phyloP scores from a whole-genome alignment of 2,888 invertebrate species.

The Coelinius sp. region DNA sequence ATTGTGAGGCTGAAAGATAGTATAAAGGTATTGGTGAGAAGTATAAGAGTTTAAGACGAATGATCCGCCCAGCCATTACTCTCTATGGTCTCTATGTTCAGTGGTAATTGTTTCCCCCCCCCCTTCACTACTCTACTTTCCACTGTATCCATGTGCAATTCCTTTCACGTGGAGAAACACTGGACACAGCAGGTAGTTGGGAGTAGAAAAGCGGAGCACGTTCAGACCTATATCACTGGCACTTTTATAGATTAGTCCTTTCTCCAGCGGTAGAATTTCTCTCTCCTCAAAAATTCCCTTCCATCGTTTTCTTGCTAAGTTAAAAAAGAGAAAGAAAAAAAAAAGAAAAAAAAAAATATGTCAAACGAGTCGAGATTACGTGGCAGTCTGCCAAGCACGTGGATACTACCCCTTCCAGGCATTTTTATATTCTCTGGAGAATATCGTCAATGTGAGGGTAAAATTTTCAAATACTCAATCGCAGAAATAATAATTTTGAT shows the following conservation, averaged over 20 bases:
- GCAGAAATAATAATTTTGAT: not conserved
- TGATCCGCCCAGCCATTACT: conserved; percentile 49
- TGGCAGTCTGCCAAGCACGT: conserved; percentile 39
- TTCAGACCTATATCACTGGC: conserved; percentile 48
- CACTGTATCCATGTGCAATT: conserved; percentile 34
- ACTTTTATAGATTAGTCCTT: conserved; percentile 51
- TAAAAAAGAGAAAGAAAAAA: not conserved
- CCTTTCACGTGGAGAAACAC: conserved; percentile 22
- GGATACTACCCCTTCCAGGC: too few species aligned
- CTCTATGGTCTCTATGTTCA: conserved; percentile 48
- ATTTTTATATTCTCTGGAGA: too few species aligned
- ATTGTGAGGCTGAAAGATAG: conserved; percentile 31
- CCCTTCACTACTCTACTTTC: conserved; percentile 28
- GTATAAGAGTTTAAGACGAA: conserved; percentile 32
- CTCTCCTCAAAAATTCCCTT: not conserved
- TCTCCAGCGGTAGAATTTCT: conserved; percentile 23
- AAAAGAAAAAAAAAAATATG: conserved; percentile 32
- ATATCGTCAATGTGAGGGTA: not conserved
- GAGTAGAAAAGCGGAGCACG: conserved; percentile 45
- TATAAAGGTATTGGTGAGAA: conserved; percentile 29
- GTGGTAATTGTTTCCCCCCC: conserved; percentile 49
- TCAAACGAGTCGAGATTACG: conserved; percentile 38
- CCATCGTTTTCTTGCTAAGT: conserved; percentile 8
- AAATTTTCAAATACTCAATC: not conserved
- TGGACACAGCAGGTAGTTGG: conserved; percentile 35